Evolutionary conservation across 2,797 vertebrate species (phyloP).

Genomic region (Tenualosa ilisha): DNA sequence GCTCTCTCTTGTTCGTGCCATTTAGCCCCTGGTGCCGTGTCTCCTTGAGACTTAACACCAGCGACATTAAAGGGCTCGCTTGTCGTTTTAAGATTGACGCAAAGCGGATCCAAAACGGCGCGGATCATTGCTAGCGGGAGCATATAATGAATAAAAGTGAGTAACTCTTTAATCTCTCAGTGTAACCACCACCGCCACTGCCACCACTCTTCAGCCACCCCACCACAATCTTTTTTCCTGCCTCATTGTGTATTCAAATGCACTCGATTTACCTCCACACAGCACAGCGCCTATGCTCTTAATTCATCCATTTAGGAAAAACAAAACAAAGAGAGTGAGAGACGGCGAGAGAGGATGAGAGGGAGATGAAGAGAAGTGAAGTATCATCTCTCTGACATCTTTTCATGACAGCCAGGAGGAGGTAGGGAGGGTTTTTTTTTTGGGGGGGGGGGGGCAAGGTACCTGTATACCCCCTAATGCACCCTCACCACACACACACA

Average conservation of each 20-base stretch:
- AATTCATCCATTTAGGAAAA: conserved; percentile 18
- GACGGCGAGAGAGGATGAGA: conserved; percentile 38
- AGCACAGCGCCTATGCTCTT: not conserved
- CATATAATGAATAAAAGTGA: conserved; percentile 17
- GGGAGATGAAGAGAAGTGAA: conserved; percentile 53
- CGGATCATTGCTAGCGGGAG: not conserved
- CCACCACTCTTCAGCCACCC: not conserved
- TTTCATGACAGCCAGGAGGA: not conserved
- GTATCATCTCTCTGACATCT: conserved; percentile 50
- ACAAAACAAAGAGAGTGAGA: conserved; percentile 46
- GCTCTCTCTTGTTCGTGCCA: not conserved
- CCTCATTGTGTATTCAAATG: conserved; percentile 17
- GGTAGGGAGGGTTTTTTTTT: too few species aligned
- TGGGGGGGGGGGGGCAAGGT: too few species aligned
- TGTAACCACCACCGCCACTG: not conserved
- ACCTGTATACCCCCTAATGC: too few species aligned
- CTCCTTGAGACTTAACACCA: conserved; percentile 21
- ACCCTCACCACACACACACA: not conserved
- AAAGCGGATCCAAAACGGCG: not conserved
- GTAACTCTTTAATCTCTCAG: conserved; percentile 57
- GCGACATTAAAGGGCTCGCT: conserved; percentile 43
- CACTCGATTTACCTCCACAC: not conserved
- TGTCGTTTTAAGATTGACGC: conserved; percentile 41
- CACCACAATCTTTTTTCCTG: not conserved
- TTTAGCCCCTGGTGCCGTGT: not conserved